These are phyloP conservation scores for Xestobium rufovillosum DNA, from an alignment of 2,888 invertebrate genomes.

Conservation along the genomic window DNA sequence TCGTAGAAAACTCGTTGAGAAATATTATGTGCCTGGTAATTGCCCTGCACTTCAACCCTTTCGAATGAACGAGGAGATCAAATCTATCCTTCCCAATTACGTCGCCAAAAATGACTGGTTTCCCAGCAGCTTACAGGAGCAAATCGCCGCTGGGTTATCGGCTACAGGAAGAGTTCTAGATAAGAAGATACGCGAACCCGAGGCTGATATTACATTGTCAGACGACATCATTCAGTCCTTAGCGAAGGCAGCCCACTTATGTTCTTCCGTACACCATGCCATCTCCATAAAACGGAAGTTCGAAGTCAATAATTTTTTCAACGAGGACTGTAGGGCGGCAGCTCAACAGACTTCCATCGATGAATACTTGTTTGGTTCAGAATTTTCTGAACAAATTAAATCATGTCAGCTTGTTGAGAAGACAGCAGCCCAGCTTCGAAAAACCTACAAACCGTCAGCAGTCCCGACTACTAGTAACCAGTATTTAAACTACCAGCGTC, in stretches of 20 bases:
- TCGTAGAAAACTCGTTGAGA: neutral
- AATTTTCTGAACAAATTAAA: neutral
- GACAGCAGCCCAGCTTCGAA: too few species aligned
- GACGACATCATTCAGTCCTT: too few species aligned
- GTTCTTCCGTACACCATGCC: neutral
- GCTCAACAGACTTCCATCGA: neutral
- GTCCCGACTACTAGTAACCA: neutral
- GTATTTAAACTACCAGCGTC: too few species aligned
- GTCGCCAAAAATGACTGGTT: neutral
- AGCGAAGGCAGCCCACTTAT: neutral
- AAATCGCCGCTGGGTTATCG: neutral
- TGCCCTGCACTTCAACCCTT: neutral
- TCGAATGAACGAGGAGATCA: neutral
- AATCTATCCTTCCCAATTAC: neutral
- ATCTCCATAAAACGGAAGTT: neutral
- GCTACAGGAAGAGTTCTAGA: conserved; percentile 1
- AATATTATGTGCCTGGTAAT: neutral
- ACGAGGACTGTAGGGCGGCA: neutral
- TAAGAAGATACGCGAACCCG: neutral
- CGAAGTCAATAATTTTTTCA: neutral
- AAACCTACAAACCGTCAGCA: too few species aligned
- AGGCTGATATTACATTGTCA: neutral
- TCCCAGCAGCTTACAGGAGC: neutral
- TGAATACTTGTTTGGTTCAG: neutral
- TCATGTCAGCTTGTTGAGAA: too few species aligned